phyloP scores from a whole-genome alignment of 2,888 invertebrate genomes.

The Xestoiulus laeticollis region DNA sequence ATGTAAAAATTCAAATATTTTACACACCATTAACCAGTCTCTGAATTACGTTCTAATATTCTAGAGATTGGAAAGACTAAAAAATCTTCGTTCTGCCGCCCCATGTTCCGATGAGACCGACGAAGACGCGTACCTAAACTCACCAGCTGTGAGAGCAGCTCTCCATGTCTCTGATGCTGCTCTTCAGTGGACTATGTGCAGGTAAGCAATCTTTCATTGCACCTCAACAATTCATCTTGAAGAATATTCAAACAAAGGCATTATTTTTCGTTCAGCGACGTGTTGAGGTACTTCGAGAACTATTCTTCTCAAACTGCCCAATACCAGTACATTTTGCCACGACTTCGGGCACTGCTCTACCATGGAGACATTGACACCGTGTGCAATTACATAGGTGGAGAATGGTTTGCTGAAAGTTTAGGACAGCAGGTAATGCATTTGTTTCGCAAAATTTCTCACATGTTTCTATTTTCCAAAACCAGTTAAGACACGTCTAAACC shows the following conservation, averaged over 20 bases:
- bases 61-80: neutral
- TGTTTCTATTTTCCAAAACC: no score
- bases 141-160: conserved; percentile 57
- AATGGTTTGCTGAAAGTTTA: conserved; percentile 44
- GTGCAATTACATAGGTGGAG: conserved; percentile 47
- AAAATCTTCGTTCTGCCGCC: conserved; percentile 52
- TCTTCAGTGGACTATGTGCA: conserved; percentile 58
- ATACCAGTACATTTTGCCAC: conserved; percentile 3
- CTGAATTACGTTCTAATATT: neutral
- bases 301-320: neutral
- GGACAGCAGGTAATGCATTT: conserved; percentile 16
- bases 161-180: conserved; percentile 58
- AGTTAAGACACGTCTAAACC: no score
- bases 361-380: conserved; percentile 46
- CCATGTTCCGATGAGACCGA: conserved; percentile 57
- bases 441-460: no score
- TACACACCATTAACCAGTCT: no score
- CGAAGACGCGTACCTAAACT: conserved; percentile 57
- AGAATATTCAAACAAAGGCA: no score
- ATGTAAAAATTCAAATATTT: neutral
- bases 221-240: neutral
- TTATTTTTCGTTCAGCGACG: neutral
- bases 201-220: conserved; percentile 50
- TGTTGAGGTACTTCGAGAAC: neutral
- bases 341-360: conserved; percentile 20